Conservation (phyloP, 1,140 invertebrate species). For the Pseudomyrmex sp. region DNA sequence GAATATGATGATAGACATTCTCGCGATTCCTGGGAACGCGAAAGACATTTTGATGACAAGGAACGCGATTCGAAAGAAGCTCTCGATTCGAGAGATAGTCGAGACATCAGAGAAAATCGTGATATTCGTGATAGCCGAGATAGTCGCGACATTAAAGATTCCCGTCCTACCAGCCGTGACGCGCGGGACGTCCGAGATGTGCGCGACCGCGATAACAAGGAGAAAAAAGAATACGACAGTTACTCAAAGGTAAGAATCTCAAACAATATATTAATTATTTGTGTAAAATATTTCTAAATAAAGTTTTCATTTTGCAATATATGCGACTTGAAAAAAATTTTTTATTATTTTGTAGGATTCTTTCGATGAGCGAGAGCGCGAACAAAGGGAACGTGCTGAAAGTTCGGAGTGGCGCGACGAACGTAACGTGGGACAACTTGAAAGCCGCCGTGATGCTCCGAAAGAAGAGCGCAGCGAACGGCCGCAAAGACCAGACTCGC, state of each 20-base stretch:
- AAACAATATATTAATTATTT: constrained; percentile 17
- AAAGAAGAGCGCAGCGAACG: constrained; percentile 81
- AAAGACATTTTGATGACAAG: constrained; percentile 81
- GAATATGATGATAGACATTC: constrained; percentile 82
- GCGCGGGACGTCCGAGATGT: constrained; percentile 70
- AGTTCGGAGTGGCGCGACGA: constrained; percentile 79
- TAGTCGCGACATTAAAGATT: constrained; percentile 72
- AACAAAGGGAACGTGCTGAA: constrained; percentile 73
- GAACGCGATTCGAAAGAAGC: constrained; percentile 69
- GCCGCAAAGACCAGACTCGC: constrained; percentile 87
- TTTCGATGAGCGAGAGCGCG: constrained; percentile 82
- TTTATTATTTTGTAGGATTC: constrained; percentile 78
- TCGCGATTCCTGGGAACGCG: constrained; percentile 81
- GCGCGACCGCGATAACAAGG: constrained; percentile 77
- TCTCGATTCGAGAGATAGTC: constrained; percentile 64
- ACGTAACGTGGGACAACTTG: constrained; percentile 69
- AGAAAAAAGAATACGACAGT: constrained; percentile 82
- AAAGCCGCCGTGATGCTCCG: constrained; percentile 69
- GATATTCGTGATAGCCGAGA: constrained; percentile 74
- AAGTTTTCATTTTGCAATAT: neutral
- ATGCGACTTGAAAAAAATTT: constrained; percentile 17
- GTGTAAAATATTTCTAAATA: neutral
- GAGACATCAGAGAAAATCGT: constrained; percentile 70
- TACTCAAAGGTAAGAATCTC: constrained; percentile 78
- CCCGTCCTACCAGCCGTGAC: constrained; percentile 71